Evolutionary conservation across 2,797 vertebrate genomes (phyloP).

Genomic region (Gallinago nigripennis): DNA sequence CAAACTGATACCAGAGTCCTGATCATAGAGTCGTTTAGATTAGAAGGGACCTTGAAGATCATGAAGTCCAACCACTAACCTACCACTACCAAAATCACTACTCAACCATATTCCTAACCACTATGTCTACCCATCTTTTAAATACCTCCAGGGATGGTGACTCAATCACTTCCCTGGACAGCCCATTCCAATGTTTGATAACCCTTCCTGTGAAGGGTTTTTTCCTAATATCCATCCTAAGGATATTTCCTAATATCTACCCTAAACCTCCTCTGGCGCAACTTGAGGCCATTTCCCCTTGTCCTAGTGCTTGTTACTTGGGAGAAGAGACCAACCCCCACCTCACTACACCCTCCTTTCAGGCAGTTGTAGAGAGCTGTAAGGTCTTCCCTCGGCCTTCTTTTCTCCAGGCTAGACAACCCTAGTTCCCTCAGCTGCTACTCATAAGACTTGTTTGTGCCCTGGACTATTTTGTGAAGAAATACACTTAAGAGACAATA

Average conservation of each 20-base stretch:
- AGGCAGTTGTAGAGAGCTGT: neutral
- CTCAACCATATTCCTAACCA: neutral
- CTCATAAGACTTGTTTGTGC: neutral
- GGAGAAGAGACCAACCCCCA: neutral
- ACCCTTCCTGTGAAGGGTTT: neutral
- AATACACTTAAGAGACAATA: neutral
- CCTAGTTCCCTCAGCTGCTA: neutral
- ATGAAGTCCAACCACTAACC: neutral
- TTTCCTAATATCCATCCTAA: neutral
- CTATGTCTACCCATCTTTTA: neutral
- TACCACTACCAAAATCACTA: neutral
- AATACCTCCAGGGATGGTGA: neutral
- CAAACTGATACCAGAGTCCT: neutral
- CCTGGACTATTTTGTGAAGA: neutral
- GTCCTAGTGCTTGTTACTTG: neutral
- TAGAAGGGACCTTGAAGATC: neutral
- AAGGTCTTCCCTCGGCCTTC: neutral
- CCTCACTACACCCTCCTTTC: neutral
- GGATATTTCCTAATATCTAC: too few relatives aligned
- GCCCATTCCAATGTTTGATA: neutral
- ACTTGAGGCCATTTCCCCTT: neutral
- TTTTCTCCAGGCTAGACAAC: neutral
- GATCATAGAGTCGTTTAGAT: neutral
- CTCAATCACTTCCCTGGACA: neutral
- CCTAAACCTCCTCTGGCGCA: neutral